Evolutionary conservation across 2,797 vertebrate genomes (phyloP).

Genomic region (Stomatorhinus walkeri): DNA sequence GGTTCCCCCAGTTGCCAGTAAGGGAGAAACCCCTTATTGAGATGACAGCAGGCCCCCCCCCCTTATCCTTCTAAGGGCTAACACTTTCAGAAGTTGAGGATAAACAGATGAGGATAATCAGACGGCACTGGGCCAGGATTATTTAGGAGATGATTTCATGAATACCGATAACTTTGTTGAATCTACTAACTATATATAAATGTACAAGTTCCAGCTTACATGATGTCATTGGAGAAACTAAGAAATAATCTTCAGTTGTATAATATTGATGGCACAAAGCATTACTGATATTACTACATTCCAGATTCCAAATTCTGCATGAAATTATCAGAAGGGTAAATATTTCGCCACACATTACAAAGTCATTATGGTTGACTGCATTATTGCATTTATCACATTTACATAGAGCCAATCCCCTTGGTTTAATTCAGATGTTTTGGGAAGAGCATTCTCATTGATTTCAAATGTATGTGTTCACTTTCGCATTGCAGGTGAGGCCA

Average conservation of each 20-base stretch:
- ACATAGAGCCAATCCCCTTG: neutral
- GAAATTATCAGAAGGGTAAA: conserved; percentile 7
- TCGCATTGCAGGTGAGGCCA: neutral
- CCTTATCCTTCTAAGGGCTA: neutral
- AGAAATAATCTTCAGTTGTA: neutral
- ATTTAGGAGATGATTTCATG: neutral
- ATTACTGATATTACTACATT: neutral
- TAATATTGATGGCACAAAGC: neutral
- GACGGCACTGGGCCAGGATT: neutral
- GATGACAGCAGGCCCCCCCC: neutral
- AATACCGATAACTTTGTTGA: neutral
- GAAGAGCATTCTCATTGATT: conserved; percentile 10
- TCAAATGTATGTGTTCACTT: neutral
- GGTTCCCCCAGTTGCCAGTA: neutral
- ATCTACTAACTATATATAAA: neutral
- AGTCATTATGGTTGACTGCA: conserved; percentile 13
- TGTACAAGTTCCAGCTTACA: neutral
- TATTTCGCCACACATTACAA: neutral
- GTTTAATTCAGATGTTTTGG: conserved; percentile 5
- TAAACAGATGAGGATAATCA: neutral
- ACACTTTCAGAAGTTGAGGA: neutral
- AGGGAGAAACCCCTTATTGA: neutral
- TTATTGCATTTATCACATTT: conserved; percentile 16
- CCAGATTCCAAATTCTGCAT: neutral
- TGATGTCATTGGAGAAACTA: neutral